Conservation (phyloP, 2,113 vertebrate species). For the Oncorhynchus gorbuscha region DNA sequence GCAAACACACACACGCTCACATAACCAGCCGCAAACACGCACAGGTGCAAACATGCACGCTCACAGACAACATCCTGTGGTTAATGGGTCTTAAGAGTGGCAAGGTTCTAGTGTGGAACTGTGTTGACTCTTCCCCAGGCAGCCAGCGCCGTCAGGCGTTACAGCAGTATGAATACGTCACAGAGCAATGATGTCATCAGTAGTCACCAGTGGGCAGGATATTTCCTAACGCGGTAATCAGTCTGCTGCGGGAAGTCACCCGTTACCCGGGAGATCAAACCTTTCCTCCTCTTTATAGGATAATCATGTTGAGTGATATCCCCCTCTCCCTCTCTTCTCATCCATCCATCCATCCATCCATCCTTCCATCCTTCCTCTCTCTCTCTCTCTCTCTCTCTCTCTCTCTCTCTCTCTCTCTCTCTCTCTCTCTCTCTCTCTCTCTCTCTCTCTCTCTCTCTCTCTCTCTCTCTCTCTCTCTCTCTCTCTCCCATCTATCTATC, state of each 20-base stretch:
- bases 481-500: too few relatives aligned
- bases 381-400: not conserved
- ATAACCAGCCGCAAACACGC: not conserved
- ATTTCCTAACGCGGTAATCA: conserved; percentile 69
- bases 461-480: conserved; percentile 17
- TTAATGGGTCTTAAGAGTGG: conserved; percentile 54
- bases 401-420: conserved; percentile 23
- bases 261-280: conserved; percentile 57
- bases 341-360: conserved; percentile 32
- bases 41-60: conserved; percentile 1
- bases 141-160: conserved; percentile 39
- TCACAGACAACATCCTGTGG: conserved; percentile 23
- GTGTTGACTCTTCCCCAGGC: conserved; percentile 53
- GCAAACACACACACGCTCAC: not conserved
- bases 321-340: conserved; percentile 11
- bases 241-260: conserved; percentile 62
- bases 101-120: conserved; percentile 41
- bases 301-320: conserved; percentile 64
- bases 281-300: conserved; percentile 56
- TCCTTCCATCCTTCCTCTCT: not conserved
- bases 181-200: conserved; percentile 67
- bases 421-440: conserved; percentile 30
- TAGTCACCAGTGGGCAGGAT: conserved; percentile 63
- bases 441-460: not conserved
- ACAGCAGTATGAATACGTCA: conserved; percentile 62